A percentile compares a stretch with the other conserved stretches of the same genome.
phyloP scores from a whole-genome alignment of 2,888 invertebrate species.

The Caenorhabditis sp. region DNA sequence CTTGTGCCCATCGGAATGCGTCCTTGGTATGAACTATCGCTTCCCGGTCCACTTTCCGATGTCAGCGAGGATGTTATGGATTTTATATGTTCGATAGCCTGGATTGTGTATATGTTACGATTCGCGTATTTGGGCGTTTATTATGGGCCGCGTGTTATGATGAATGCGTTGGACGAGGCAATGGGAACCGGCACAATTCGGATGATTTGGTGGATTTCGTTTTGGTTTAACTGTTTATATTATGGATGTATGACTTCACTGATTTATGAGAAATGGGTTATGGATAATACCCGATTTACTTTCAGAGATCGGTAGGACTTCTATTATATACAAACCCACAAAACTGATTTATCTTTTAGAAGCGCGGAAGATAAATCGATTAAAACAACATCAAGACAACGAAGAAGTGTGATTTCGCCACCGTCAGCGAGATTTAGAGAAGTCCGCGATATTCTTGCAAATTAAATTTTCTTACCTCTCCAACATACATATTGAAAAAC shows the following conservation, averaged over 20 bases:
- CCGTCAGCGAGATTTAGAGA: not conserved
- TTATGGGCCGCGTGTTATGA: conserved; percentile 21
- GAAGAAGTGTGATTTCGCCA: not conserved
- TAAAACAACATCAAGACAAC: not conserved
- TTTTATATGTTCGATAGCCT: conserved; percentile 47
- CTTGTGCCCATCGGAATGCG: conserved; percentile 30
- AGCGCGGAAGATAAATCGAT: not conserved
- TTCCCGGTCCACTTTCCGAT: conserved; percentile 44
- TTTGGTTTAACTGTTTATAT: conserved; percentile 55
- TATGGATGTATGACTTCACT: conserved; percentile 44
- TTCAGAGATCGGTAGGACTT: conserved; percentile 33
- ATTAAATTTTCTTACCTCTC: conserved; percentile 60
- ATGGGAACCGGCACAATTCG: conserved; percentile 30
- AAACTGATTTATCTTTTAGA: not conserved
- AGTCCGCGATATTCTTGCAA: not conserved
- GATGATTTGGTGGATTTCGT: conserved; percentile 51
- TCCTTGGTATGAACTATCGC: conserved; percentile 20
- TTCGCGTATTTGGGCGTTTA: conserved; percentile 19
- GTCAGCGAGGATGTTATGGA: conserved; percentile 40
- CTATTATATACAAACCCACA: not conserved
- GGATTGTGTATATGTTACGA: conserved; percentile 43
- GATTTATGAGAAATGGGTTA: conserved; percentile 47
- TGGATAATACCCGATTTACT: conserved; percentile 40
- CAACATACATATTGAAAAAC: conserved; percentile 78
- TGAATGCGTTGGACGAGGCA: conserved; percentile 17